A percentile compares a stretch with the other conserved stretches of the same genome.
phyloP scores from a whole-genome alignment of 2,888 invertebrate genomes.

The Eupithecia exiguata region DNA sequence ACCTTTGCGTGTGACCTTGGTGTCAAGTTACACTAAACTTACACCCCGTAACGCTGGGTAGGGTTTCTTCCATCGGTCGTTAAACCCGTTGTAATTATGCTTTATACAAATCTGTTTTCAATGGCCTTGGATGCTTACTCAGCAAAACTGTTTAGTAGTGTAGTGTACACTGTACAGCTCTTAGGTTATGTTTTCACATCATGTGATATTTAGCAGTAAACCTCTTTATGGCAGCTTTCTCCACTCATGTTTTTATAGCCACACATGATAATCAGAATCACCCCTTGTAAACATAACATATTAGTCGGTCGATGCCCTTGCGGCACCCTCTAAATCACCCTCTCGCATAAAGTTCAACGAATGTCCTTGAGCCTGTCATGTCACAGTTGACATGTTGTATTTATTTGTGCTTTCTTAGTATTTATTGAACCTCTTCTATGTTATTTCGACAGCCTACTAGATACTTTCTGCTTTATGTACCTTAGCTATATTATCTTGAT shows the following conservation, averaged over 20 bases:
- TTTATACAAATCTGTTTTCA: not conserved
- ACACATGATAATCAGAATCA: slow-evolving; percentile 12
- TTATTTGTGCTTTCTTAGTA: slow-evolving; percentile 15
- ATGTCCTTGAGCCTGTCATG: slow-evolving; percentile 66
- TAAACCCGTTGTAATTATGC: slow-evolving; percentile 19
- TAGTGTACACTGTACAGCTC: not conserved
- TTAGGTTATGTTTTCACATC: not conserved
- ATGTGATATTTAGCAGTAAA: not conserved
- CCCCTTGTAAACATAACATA: slow-evolving; percentile 40
- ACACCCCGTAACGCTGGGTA: slow-evolving; percentile 36
- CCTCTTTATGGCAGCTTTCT: not conserved
- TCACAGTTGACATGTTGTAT: slow-evolving; percentile 53
- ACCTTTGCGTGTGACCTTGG: slow-evolving; percentile 71
- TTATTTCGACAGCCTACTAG: not conserved
- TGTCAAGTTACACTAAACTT: slow-evolving; percentile 47
- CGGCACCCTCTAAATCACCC: slow-evolving; percentile 42
- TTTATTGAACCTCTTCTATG: slow-evolving; percentile 7
- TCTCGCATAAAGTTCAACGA: slow-evolving; percentile 60
- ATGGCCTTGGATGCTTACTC: not conserved
- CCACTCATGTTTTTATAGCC: not conserved
- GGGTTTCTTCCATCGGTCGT: slow-evolving; percentile 39
- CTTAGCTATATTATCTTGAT: not conserved
- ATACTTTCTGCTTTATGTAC: not conserved
- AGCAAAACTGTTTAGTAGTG: not conserved
- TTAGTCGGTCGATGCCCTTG: slow-evolving; percentile 49